These are phyloP conservation scores for Anabacerthia variegaticeps DNA, from an alignment of 2,797 vertebrate species.

Conservation along the genomic window DNA sequence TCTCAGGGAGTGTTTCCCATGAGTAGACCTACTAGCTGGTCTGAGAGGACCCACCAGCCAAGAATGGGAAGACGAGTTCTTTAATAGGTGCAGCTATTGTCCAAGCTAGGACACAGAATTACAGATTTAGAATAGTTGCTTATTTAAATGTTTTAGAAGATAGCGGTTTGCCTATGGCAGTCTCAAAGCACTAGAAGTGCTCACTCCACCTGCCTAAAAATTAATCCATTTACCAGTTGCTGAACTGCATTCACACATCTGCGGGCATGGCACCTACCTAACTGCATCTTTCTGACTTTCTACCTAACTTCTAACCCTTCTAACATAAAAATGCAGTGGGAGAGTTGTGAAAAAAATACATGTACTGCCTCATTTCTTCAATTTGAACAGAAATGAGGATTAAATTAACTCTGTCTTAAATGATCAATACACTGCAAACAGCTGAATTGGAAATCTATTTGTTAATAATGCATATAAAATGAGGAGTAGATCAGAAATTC, in stretches of 20 bases:
- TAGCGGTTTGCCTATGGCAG: neutral
- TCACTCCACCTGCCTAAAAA: neutral
- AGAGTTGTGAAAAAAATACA: neutral
- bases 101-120: neutral
- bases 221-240: neutral
- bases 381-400: neutral
- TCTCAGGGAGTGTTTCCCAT: neutral
- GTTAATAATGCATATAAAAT: neutral
- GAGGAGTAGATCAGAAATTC: neutral
- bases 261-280: neutral
- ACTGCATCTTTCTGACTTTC: neutral
- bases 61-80: neutral
- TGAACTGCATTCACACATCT: fast-evolving
- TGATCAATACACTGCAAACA: neutral
- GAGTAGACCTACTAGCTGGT: neutral
- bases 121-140: neutral
- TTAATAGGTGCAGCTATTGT: neutral
- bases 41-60: neutral
- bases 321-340: neutral
- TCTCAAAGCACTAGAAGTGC: neutral
- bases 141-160: neutral
- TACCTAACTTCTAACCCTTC: too few species aligned
- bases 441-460: neutral
- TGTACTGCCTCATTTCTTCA: neutral
- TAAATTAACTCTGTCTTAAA: neutral